A percentile compares a stretch with the other conserved stretches of the same genome.
phyloP scores from a whole-genome alignment of 2,113 vertebrate genomes.

The Eonycteris spelaea region DNA sequence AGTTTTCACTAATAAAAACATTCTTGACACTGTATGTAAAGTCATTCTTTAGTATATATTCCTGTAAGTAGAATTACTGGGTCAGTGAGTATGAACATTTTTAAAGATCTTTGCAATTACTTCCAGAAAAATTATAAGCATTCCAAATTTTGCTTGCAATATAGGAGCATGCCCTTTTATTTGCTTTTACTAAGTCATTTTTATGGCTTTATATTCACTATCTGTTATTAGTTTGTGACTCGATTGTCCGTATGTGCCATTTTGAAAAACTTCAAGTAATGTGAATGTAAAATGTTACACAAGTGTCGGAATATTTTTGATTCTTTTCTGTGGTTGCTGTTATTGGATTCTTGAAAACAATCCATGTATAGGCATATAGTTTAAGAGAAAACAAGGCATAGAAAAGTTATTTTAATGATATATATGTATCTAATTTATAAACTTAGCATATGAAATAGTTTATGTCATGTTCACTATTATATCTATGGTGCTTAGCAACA shows the following conservation, averaged over 20 bases:
- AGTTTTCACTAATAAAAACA: neutral
- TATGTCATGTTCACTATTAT: neutral
- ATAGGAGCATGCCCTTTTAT: neutral
- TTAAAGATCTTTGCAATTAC: neutral
- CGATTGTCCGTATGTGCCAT: neutral
- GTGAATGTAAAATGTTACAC: neutral
- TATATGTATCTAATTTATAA: neutral
- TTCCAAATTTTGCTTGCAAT: neutral
- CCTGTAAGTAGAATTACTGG: neutral
- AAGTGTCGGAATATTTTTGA: neutral
- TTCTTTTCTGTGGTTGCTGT: neutral
- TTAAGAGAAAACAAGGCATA: neutral
- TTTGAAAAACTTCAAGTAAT: neutral
- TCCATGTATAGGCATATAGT: neutral
- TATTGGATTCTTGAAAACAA: neutral
- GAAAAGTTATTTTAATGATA: neutral
- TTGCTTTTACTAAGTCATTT: neutral
- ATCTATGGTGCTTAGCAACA: neutral
- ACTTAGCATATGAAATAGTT: neutral
- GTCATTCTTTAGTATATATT: constrained; percentile 1
- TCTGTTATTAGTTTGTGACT: neutral
- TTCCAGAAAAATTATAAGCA: neutral
- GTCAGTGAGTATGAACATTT: neutral
- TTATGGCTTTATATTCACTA: neutral
- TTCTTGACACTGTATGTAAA: neutral